Evolutionary conservation across 2,113 vertebrate species (phyloP), one percentile per base, ranked within the genome.

Genomic region (Sula dactylatra): DNA sequence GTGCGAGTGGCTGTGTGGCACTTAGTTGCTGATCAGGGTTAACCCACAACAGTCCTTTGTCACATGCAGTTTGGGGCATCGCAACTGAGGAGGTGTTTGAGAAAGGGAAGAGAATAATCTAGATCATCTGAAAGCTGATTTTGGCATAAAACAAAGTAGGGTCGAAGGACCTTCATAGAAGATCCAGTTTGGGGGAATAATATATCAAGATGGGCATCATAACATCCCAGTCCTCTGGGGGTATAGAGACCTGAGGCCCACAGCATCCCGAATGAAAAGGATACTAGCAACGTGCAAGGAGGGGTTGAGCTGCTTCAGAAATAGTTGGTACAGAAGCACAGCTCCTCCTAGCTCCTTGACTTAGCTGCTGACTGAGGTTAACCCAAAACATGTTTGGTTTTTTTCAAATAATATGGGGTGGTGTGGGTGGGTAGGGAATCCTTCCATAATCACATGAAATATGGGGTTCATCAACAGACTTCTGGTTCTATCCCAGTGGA

Each of bases 211-310:
- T 59, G 22, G 11, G 6, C 38, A 22, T 67, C 18, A 16, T 27
- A 74, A 34, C 22, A 59, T 74, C 52, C 36, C 22, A 52, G 1
- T 52, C 7, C 10, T 45, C 38, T 61, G 38, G 19, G 26, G 25
- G 2, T 54, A 26, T 44, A 58, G 50, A 74, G 36, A 44, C 44
- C 61, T 22, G 27, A 74, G 27, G 17, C 36, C 26, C 2, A 3
- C 21, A 74, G 61, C 9, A 65, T 10, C 3, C 36, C 1, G 3
- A 76, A 34, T 54, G 34, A 54, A 45, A 67, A 76, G 54, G 13
- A 38, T 34, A n/a, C 3, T 50, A 59, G 27, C 27, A 61, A 29
- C 0, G 1, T 76, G 54, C 0, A 45, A 45, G 44, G 0, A 61
- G 19, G 29, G 6, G 1, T 20, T 76, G 54, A 61, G 38, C 62